Evolutionary conservation across 1,140 invertebrate genomes (phyloP).

Genomic region (Hesperophylax magnus): DNA sequence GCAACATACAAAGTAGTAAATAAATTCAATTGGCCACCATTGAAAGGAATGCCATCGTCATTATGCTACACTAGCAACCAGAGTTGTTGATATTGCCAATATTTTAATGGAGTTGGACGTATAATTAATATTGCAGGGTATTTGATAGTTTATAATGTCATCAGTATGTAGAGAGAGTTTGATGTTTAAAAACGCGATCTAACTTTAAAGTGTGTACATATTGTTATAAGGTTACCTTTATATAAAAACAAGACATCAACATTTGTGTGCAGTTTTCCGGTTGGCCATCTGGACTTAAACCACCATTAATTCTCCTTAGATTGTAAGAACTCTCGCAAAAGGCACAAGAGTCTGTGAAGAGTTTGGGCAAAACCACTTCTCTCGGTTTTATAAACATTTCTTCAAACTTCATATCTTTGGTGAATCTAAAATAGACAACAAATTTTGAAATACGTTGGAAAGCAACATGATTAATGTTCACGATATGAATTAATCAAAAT

Average conservation of each 20-base stretch:
- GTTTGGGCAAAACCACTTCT: neutral
- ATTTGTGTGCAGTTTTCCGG: conserved; percentile 19
- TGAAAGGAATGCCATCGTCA: too few relatives aligned
- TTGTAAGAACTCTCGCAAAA: neutral
- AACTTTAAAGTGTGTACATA: too few relatives aligned
- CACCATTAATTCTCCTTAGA: neutral
- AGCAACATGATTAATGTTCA: neutral
- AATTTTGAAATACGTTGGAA: neutral
- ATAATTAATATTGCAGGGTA: too few relatives aligned
- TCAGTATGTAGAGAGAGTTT: too few relatives aligned
- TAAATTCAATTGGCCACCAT: too few relatives aligned
- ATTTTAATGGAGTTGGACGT: too few relatives aligned
- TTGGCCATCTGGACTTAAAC: neutral
- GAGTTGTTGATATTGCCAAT: too few relatives aligned
- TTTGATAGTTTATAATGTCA: too few relatives aligned
- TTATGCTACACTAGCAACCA: too few relatives aligned
- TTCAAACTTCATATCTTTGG: conserved; percentile 1
- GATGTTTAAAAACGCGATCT: too few relatives aligned
- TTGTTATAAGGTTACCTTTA: conserved; percentile 12
- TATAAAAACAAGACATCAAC: conserved; percentile 27
- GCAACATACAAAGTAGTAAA: too few relatives aligned
- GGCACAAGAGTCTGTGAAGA: neutral
- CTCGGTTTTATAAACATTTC: neutral
- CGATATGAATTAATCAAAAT: neutral
- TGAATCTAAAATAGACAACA: neutral